A percentile compares a stretch with the other conserved stretches of the same genome.
These are phyloP conservation scores for Notiomystis cincta DNA, from an alignment of 2,113 vertebrate genomes.

Conservation along the genomic window DNA sequence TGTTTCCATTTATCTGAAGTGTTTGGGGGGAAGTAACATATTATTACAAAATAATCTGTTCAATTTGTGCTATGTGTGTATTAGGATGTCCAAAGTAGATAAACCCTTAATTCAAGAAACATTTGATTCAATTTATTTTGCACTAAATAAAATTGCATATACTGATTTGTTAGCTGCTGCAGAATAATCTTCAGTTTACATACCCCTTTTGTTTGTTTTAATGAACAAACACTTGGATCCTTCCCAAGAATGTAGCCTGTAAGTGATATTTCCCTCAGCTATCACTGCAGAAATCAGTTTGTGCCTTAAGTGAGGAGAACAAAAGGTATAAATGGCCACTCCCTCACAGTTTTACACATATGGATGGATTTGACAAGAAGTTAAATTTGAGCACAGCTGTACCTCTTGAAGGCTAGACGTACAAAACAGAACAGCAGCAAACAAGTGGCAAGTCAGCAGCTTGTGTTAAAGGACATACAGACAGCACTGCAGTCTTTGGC, in stretches of 20 bases:
- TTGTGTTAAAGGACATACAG: background rate
- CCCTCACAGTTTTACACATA: background rate
- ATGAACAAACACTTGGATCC: background rate
- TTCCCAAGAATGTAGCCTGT: background rate
- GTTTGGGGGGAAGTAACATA: background rate
- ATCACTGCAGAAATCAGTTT: background rate
- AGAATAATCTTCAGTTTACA: background rate
- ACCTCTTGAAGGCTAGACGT: background rate
- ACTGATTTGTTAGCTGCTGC: background rate
- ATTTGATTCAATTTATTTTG: background rate
- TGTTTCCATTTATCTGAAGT: background rate
- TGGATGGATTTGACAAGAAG: background rate
- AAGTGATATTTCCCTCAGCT: background rate
- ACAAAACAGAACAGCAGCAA: background rate
- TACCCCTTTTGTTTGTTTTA: background rate
- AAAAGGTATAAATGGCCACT: background rate
- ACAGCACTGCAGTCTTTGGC: background rate
- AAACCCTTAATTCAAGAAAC: background rate
- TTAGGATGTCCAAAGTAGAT: background rate
- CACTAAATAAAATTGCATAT: background rate
- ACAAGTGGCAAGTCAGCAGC: background rate
- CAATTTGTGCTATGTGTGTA: background rate
- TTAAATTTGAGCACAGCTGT: background rate
- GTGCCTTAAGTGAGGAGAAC: background rate
- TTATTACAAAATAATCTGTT: background rate